Percentiles rank a stretch among this genome's conserved stretches.
Conservation (phyloP, 1,140 invertebrate genomes). For the Venustaconcha ellipsiformis region DNA sequence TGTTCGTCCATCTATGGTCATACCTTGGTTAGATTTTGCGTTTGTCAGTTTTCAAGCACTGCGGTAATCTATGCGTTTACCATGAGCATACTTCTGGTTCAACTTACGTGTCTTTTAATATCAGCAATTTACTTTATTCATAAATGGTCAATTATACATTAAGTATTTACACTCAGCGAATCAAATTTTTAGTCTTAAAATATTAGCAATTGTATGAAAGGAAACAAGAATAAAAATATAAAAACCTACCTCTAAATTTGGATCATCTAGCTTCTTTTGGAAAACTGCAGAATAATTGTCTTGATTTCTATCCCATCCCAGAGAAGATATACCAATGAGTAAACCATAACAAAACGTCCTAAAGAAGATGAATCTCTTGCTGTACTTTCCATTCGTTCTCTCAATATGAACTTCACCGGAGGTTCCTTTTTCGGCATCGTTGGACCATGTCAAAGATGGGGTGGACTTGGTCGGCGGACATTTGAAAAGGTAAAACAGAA, state of each 20-base stretch:
- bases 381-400: slow-evolving; percentile 30
- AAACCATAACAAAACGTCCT: slow-evolving; percentile 55
- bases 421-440: slow-evolving; percentile 5
- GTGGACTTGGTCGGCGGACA: slow-evolving; percentile 33
- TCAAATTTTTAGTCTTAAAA: too few species aligned
- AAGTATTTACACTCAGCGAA: too few species aligned
- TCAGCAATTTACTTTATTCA: too few species aligned
- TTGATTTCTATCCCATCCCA: slow-evolving; percentile 51
- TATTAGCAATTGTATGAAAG: too few species aligned
- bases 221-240: too few species aligned
- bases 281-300: slow-evolving; percentile 45
- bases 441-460: slow-evolving; percentile 19
- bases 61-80: too few species aligned
- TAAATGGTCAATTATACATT: too few species aligned
- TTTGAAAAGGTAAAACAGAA: slow-evolving; percentile 53
- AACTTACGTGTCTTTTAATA: too few species aligned
- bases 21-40: too few species aligned
- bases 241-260: slow-evolving; percentile 44
- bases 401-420: slow-evolving; percentile 32
- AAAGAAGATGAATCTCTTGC: slow-evolving; percentile 55
- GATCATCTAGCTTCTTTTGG: slow-evolving; percentile 38
- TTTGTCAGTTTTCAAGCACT: too few species aligned
- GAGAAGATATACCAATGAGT: slow-evolving; percentile 43
- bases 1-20: too few species aligned
- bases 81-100: too few species aligned